Conservation (phyloP, 2,797 vertebrate genomes). For the Scolopax rusticola region DNA sequence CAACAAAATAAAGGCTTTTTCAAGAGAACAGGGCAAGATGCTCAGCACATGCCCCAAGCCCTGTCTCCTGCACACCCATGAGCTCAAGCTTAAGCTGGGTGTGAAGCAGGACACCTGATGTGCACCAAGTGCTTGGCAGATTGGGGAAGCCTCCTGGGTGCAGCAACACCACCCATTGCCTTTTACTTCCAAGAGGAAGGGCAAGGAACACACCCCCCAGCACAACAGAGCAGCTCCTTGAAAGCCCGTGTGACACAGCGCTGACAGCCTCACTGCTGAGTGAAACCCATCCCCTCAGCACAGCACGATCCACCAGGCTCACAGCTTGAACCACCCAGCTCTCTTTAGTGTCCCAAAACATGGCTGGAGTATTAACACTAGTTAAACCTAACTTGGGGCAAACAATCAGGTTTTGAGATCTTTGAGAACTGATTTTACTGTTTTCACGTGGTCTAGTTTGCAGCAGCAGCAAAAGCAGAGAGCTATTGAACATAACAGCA, state of each 20-base stretch:
- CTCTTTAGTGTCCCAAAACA: fast-evolving
- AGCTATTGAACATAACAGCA: fast-evolving
- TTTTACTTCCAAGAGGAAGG: fast-evolving
- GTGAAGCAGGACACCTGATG: fast-evolving
- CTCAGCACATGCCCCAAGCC: fast-evolving
- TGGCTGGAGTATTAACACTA: fast-evolving
- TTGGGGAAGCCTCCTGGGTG: fast-evolving
- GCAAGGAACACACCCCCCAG: fast-evolving
- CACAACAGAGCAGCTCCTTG: fast-evolving
- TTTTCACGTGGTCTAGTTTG: fast-evolving
- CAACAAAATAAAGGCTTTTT: fast-evolving
- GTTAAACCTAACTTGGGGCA: fast-evolving
- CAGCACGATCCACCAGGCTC: fast-evolving
- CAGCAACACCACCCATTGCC: fast-evolving
- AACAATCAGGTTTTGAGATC: fast-evolving
- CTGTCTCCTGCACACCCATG: fast-evolving
- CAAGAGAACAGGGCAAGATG: fast-evolving
- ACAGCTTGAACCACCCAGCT: fast-evolving
- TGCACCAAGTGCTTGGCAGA: fast-evolving
- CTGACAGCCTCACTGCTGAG: fast-evolving
- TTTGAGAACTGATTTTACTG: no score
- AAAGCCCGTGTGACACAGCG: fast-evolving
- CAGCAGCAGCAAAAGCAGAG: fast-evolving
- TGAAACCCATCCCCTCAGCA: fast-evolving
- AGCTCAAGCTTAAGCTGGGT: fast-evolving